phyloP scores from a whole-genome alignment of 2,113 vertebrate genomes.

The Pardalotus punctatus region DNA sequence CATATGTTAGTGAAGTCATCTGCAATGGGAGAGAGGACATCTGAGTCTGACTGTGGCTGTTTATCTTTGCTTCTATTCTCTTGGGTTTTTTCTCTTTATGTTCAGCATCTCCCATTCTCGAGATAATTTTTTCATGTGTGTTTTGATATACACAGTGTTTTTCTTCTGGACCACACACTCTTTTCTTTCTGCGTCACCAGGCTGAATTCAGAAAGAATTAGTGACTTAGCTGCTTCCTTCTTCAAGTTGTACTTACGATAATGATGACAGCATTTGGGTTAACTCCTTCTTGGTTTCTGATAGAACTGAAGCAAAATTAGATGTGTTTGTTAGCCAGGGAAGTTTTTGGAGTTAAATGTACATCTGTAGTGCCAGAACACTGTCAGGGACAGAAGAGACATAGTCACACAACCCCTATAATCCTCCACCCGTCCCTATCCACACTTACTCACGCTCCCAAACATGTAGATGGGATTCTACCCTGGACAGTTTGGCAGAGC shows the following conservation, averaged over 20 bases:
- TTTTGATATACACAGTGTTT: neutral
- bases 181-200: neutral
- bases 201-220: constrained; percentile 6
- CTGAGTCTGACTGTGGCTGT: neutral
- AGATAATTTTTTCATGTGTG: neutral
- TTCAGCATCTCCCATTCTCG: neutral
- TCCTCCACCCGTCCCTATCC: neutral
- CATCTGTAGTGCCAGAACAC: neutral
- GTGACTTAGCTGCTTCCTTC: neutral
- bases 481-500: neutral
- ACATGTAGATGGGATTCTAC: neutral
- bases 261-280: neutral
- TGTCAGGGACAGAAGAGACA: neutral
- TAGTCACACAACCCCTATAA: neutral
- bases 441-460: neutral
- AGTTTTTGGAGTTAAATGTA: neutral
- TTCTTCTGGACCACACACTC: neutral
- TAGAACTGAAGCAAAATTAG: neutral
- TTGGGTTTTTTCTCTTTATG: neutral
- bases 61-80: neutral
- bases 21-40: neutral
- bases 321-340: neutral
- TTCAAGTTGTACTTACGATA: neutral
- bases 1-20: neutral
- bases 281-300: constrained; percentile 25